These are phyloP conservation scores for Siniperca knerii DNA, from an alignment of 2,113 vertebrate genomes.

Conservation along the genomic window DNA sequence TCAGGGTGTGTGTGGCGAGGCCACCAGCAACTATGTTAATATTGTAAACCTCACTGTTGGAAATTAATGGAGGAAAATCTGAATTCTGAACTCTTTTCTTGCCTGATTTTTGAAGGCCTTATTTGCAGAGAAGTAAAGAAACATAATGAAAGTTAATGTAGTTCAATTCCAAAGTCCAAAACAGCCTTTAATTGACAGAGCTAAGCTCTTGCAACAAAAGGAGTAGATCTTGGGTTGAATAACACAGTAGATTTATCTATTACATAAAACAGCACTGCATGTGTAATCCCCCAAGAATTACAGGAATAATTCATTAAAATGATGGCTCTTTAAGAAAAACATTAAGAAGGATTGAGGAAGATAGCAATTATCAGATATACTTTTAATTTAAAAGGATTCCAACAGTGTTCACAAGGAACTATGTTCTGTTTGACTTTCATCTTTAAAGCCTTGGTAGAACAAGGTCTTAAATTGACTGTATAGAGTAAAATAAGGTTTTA, in stretches of 20 bases:
- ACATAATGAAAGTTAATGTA: neutral
- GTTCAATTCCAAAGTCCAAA: neutral
- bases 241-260: neutral
- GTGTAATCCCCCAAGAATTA: conserved; percentile 13
- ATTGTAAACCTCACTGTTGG: conserved; percentile 28
- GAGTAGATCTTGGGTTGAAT: neutral
- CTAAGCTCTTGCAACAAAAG: neutral
- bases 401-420: neutral
- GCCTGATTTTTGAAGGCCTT: neutral
- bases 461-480: neutral
- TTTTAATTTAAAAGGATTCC: conserved; percentile 1
- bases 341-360: neutral
- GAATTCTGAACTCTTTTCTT: neutral
- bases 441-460: neutral
- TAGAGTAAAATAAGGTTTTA: neutral
- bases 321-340: neutral
- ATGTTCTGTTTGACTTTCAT: conserved; percentile 3
- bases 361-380: conserved; percentile 10
- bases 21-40: conserved; percentile 56
- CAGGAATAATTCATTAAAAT: neutral
- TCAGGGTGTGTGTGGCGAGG: neutral
- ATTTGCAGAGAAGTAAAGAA: neutral
- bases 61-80: neutral
- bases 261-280: neutral
- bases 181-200: neutral